Conservation (phyloP, 2,888 invertebrate genomes). For the Beris chalybata region DNA sequence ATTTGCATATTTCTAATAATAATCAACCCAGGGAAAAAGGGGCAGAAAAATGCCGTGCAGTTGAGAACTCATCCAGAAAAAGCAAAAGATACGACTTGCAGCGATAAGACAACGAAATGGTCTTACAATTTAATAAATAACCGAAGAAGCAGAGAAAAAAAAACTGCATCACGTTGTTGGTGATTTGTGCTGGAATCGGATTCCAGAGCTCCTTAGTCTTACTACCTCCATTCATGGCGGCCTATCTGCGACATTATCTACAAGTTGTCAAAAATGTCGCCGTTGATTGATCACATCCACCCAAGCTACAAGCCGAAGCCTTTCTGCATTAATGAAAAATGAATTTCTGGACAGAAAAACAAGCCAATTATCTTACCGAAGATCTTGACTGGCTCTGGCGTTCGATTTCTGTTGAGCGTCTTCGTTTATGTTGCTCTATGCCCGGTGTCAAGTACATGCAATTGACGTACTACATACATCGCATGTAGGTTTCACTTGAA, state of each 20-base stretch:
- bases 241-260: conserved; percentile 16
- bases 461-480: too few relatives aligned
- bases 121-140: conserved; percentile 2
- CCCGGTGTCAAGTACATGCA: too few relatives aligned
- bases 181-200: too few relatives aligned
- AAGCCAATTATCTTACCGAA: conserved; percentile 11
- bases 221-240: not conserved
- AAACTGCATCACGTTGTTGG: conserved; percentile 6
- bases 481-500: conserved; percentile 1
- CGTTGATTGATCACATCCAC: conserved; percentile 25
- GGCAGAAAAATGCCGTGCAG: not conserved
- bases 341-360: conserved; percentile 8
- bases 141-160: not conserved
- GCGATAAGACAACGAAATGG: conserved; percentile 19
- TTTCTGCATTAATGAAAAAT: conserved; percentile 17
- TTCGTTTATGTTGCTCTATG: too few relatives aligned
- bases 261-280: conserved; percentile 26
- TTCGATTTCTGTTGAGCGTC: conserved; percentile 13
- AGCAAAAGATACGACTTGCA: conserved; percentile 11
- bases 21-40: conserved; percentile 3
- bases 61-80: conserved; percentile 2
- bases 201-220: too few relatives aligned
- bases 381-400: conserved; percentile 14
- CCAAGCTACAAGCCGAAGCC: conserved; percentile 4
- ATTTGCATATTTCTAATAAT: conserved; percentile 31